Percentiles rank a stretch among this genome's conserved stretches.
Conservation (phyloP, 2,797 vertebrate species). For the Streptopelia turtur region DNA sequence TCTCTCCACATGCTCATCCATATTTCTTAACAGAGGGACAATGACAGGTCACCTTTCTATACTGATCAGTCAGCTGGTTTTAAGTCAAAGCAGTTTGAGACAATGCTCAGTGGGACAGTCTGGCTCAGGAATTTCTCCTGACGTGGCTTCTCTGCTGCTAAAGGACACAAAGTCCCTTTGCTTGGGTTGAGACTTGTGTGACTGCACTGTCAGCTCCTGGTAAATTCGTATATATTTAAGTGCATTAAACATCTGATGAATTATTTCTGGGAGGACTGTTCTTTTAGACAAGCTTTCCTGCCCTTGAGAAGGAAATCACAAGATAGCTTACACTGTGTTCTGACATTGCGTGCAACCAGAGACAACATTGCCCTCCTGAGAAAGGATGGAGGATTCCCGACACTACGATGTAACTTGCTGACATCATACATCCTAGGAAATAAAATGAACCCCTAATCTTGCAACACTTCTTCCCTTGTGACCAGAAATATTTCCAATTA, state of each 20-base stretch:
- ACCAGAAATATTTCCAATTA: background rate
- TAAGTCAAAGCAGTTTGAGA: background rate
- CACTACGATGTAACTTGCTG: background rate
- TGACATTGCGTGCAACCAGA: background rate
- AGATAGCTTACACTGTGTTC: background rate
- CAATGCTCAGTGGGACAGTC: background rate
- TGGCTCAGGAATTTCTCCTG: conserved; percentile 30
- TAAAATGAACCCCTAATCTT: background rate
- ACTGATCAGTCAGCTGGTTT: background rate
- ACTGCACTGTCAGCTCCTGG: conserved; percentile 45
- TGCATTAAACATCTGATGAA: conserved; percentile 52
- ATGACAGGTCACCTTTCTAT: background rate
- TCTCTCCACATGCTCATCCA: background rate
- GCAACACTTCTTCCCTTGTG: background rate
- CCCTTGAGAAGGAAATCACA: conserved; percentile 27
- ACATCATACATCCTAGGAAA: background rate
- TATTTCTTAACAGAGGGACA: background rate
- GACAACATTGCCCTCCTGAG: background rate
- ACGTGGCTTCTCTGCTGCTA: background rate
- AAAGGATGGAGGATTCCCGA: background rate
- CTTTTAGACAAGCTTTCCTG: background rate
- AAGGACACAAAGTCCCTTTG: background rate
- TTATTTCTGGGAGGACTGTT: conserved; percentile 33
- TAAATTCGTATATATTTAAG: conserved; percentile 47
- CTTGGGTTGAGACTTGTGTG: background rate